phyloP scores from a whole-genome alignment of 2,888 invertebrate species.

The Tenthredo amoena region DNA sequence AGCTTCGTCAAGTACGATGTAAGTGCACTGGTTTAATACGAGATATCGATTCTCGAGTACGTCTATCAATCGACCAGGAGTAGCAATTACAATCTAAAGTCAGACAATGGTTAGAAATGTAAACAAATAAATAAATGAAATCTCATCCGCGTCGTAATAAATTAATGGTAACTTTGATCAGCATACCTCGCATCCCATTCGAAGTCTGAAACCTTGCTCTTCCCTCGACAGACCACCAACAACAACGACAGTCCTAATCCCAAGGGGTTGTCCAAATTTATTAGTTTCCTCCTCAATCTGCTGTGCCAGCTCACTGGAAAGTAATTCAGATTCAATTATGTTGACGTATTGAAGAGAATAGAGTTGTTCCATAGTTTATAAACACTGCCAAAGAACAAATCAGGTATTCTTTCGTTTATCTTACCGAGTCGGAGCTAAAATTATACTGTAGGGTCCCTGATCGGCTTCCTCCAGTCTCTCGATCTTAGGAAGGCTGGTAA shows the following conservation, averaged over 20 bases:
- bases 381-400: background rate
- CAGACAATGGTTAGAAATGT: constrained; percentile 32
- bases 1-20: constrained; percentile 97
- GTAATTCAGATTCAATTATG: background rate
- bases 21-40: constrained; percentile 98
- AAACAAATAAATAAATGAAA: constrained; percentile 11
- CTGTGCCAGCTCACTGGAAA: constrained; percentile 93
- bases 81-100: constrained; percentile 96
- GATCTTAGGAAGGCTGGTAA: constrained; percentile 97
- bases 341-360: background rate
- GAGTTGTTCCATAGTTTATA: background rate
- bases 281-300: constrained; percentile 99
- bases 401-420: background rate
- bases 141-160: background rate
- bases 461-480: constrained; percentile 94
- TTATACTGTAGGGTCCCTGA: constrained; percentile 99
- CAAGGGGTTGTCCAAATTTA: constrained; percentile 96
- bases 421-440: constrained; percentile 95
- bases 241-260: constrained; percentile 97
- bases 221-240: constrained; percentile 98
- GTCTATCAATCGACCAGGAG: constrained; percentile 99
- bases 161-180: background rate
- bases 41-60: constrained; percentile 98
- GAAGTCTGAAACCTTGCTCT: constrained; percentile 97
- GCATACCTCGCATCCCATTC: constrained; percentile 95